Percentiles rank a stretch among this genome's conserved stretches.
phyloP scores from a whole-genome alignment of 37 sponge, comb jelly and placozoan species.

The Mnemiopsis leidyi region DNA sequence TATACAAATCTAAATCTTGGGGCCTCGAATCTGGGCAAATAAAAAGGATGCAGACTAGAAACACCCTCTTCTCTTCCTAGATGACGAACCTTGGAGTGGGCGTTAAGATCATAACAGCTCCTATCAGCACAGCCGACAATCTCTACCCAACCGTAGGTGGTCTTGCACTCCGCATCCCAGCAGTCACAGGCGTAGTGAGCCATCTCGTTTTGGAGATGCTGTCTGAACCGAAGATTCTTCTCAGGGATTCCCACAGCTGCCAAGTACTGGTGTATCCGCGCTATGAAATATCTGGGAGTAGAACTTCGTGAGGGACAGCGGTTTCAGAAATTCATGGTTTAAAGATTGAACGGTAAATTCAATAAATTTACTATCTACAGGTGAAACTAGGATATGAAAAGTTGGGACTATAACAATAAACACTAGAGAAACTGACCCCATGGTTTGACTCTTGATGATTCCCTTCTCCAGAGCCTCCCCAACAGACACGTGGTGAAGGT shows the following conservation, averaged over 20 bases:
- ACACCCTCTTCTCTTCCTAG: too few species aligned
- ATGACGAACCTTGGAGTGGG: slow-evolving; percentile 76
- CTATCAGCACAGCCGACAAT: slow-evolving; percentile 99
- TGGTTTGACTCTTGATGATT: background rate
- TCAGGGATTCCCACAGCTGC: slow-evolving; percentile 74
- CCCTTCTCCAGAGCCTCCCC: slow-evolving; percentile 76
- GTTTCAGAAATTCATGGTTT: too few species aligned
- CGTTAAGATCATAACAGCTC: slow-evolving; percentile 84
- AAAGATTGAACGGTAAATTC: too few species aligned
- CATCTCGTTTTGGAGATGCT: slow-evolving; percentile 97
- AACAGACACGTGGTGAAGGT: slow-evolving; percentile 69
- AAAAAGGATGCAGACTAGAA: too few species aligned
- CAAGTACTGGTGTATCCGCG: slow-evolving; percentile 82
- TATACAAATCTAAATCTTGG: too few species aligned
- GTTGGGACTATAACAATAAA: too few species aligned
- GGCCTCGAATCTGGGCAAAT: too few species aligned
- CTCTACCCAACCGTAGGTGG: slow-evolving; percentile 98
- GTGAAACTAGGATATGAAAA: too few species aligned
- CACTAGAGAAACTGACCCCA: slow-evolving; percentile 58
- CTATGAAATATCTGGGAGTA: slow-evolving; percentile 93
- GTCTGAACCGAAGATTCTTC: slow-evolving; percentile 86
- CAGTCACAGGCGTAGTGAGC: slow-evolving; percentile 99
- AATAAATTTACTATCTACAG: too few species aligned
- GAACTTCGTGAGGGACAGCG: too few species aligned
- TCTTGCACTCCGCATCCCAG: slow-evolving; percentile 98